Percentiles rank a stretch among this genome's conserved stretches.
Evolutionary conservation across 1,140 invertebrate genomes (phyloP).

Genomic region (Drosophila parabipectinata): DNA sequence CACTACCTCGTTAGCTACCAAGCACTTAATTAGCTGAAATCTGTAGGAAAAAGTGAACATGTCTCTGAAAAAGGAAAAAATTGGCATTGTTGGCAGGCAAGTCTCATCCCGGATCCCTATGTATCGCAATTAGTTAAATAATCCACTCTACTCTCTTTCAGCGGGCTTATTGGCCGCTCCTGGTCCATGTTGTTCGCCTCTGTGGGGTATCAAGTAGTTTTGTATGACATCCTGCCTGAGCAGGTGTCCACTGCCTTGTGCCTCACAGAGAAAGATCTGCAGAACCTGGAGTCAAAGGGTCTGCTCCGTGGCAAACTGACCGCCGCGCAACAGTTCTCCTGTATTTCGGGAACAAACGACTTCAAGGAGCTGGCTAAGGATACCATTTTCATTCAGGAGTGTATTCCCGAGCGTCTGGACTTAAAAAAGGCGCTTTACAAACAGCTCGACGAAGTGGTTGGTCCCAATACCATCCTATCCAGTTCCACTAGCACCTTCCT

Average conservation of each 20-base stretch:
- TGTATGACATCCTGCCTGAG: slow-evolving; percentile 92
- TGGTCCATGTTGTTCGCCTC: slow-evolving; percentile 98
- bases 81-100: slow-evolving; percentile 89
- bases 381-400: slow-evolving; percentile 94
- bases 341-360: slow-evolving; percentile 90
- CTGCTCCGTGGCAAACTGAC: slow-evolving; percentile 90
- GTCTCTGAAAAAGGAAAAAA: slow-evolving; percentile 85
- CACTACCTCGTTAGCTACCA: slow-evolving; percentile 19
- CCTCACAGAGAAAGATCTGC: slow-evolving; percentile 90
- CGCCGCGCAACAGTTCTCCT: slow-evolving; percentile 89
- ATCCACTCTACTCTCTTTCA: not conserved
- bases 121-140: not conserved
- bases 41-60: slow-evolving; percentile 24
- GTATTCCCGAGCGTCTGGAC: slow-evolving; percentile 94
- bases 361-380: slow-evolving; percentile 88
- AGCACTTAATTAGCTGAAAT: slow-evolving; percentile 8
- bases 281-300: slow-evolving; percentile 88
- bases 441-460: slow-evolving; percentile 90
- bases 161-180: slow-evolving; percentile 96
- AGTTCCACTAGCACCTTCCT: slow-evolving; percentile 96
- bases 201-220: slow-evolving; percentile 93
- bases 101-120: slow-evolving; percentile 26
- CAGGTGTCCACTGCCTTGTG: slow-evolving; percentile 90
- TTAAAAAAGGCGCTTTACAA: slow-evolving; percentile 93
- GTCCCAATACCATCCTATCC: slow-evolving; percentile 91